Percentiles rank a stretch among this genome's conserved stretches.
Evolutionary conservation across 1,140 invertebrate genomes (phyloP).

Genomic region (Maconellicoccus hirsutus): DNA sequence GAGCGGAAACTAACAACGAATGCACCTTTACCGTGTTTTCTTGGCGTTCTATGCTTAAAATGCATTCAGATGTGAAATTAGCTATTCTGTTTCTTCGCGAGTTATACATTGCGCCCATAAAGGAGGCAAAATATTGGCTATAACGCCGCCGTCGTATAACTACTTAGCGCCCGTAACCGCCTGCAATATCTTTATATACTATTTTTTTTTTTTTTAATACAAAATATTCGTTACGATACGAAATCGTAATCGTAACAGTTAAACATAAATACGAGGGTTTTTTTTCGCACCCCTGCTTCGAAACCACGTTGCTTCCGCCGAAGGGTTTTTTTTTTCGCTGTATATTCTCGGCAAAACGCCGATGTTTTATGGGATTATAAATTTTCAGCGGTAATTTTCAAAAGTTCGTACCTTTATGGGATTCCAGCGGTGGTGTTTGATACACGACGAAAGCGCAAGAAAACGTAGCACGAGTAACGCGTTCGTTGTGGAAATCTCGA

Average conservation of each 20-base stretch:
- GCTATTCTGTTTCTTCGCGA: constrained; percentile 11
- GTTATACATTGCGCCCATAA: constrained; percentile 1
- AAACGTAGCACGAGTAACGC: no score
- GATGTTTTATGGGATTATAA: constrained; percentile 18
- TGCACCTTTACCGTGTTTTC: constrained; percentile 19
- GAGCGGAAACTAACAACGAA: constrained; percentile 19
- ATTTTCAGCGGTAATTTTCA: constrained; percentile 6
- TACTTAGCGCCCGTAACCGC: background rate
- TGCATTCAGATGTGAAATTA: constrained; percentile 20
- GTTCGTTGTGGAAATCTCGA: no score
- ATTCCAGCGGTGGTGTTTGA: no score
- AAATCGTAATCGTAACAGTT: constrained; percentile 18
- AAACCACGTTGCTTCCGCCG: background rate
- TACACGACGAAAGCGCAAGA: no score
- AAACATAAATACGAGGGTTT: constrained; percentile 7
- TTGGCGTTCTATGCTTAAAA: background rate
- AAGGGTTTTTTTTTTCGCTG: no score
- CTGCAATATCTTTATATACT: background rate
- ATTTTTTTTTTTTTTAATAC: background rate
- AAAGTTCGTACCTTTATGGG: background rate
- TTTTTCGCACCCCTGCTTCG: background rate
- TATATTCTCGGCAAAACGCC: no score
- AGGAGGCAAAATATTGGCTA: background rate
- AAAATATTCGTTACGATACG: constrained; percentile 5
- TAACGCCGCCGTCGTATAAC: background rate